phyloP scores from a whole-genome alignment of 1,140 invertebrate genomes.

The Zelostemma sp. region DNA sequence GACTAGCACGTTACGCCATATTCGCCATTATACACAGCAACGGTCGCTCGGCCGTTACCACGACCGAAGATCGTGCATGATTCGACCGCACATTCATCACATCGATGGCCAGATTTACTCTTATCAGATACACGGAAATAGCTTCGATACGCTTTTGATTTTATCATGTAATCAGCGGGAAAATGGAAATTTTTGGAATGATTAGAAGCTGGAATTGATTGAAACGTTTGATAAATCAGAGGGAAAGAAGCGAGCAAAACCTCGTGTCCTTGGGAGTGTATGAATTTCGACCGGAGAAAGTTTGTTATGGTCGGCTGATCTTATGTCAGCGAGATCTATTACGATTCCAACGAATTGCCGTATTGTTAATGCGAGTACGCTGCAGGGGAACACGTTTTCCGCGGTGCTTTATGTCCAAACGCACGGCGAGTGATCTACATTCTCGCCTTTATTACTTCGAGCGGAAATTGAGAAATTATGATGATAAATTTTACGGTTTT shows the following conservation, averaged over 20 bases:
- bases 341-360: conserved; percentile 43
- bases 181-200: no score
- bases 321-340: conserved; percentile 51
- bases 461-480: no score
- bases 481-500: no score
- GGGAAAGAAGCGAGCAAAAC: conserved; percentile 26
- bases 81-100: conserved; percentile 40
- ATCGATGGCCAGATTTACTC: conserved; percentile 6
- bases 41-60: conserved; percentile 27
- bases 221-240: conserved; percentile 4
- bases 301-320: conserved; percentile 39
- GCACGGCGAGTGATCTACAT: no score
- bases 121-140: no score
- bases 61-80: not conserved
- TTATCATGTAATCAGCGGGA: no score
- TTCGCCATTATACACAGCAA: conserved; percentile 35
- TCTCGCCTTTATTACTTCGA: no score
- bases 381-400: not conserved
- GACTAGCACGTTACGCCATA: conserved; percentile 64
- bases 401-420: no score
- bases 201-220: not conserved
- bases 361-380: conserved; percentile 32
- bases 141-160: no score
- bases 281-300: conserved; percentile 44
- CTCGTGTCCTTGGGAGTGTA: conserved; percentile 42